Conservation (phyloP, 2,797 vertebrate genomes). For the Amphiprion clarkii region DNA sequence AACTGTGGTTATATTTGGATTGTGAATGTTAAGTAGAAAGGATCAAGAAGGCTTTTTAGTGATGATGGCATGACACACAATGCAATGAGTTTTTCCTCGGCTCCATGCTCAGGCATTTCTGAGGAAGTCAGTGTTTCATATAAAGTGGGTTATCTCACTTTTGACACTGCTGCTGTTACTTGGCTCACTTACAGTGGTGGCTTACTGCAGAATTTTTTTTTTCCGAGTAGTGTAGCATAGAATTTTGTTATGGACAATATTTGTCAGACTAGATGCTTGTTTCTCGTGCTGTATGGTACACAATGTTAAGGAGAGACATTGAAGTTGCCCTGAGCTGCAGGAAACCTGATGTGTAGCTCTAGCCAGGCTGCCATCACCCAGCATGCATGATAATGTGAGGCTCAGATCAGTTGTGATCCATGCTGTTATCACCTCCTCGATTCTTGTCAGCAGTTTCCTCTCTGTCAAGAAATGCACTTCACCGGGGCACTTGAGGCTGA, state of each 20-base stretch:
- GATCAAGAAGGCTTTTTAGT: neutral
- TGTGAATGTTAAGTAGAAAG: neutral
- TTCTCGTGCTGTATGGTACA: neutral
- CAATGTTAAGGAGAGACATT: conserved; percentile 9
- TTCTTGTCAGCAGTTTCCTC: conserved; percentile 56
- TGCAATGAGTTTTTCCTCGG: neutral
- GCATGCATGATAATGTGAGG: conserved; percentile 29
- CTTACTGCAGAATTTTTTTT: neutral
- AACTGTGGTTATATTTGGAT: neutral
- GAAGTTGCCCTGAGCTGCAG: conserved; percentile 9
- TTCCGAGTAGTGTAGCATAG: neutral
- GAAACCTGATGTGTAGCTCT: conserved; percentile 28
- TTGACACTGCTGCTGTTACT: neutral
- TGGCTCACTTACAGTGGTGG: neutral
- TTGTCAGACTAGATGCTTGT: neutral
- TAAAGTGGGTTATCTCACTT: conserved; percentile 15
- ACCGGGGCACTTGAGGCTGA: conserved; percentile 12
- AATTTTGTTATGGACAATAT: neutral
- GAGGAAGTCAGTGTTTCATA: conserved; percentile 4
- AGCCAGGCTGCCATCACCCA: conserved; percentile 41
- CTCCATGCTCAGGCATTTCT: neutral
- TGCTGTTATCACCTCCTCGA: conserved; percentile 56
- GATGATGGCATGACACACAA: neutral
- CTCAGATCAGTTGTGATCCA: conserved; percentile 47
- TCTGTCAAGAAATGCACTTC: conserved; percentile 39